Evolutionary conservation across 2,797 vertebrate species (phyloP).

Genomic region (Antrozous pallidus): DNA sequence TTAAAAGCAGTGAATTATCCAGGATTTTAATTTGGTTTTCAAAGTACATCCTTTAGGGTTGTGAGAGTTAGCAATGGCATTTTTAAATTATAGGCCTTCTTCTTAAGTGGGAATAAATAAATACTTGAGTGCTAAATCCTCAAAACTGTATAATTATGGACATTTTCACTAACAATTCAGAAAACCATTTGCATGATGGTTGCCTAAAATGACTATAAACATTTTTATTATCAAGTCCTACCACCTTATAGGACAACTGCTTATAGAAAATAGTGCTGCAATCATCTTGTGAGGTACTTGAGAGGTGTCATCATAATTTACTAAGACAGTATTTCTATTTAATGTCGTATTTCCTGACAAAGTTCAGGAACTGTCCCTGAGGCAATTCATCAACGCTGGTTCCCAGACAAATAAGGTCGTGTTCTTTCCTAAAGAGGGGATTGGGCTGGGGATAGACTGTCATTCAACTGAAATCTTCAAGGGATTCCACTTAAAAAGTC

Average conservation of each 20-base stretch:
- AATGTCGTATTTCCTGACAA: constrained; percentile 13
- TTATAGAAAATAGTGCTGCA: background rate
- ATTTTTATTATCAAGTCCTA: background rate
- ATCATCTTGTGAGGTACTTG: background rate
- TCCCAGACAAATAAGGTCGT: constrained; percentile 10
- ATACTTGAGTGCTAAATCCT: background rate
- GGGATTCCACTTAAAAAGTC: background rate
- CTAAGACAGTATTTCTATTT: background rate
- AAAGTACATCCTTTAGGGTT: constrained; percentile 14
- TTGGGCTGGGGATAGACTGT: background rate
- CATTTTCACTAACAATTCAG: background rate
- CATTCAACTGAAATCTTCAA: background rate
- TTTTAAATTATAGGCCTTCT: constrained; percentile 19
- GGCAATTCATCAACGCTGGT: constrained; percentile 17
- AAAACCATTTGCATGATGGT: background rate
- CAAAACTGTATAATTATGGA: background rate
- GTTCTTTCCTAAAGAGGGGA: background rate
- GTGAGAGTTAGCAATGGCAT: background rate
- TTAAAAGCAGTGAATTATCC: background rate
- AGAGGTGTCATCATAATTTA: background rate
- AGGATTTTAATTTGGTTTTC: constrained; percentile 44
- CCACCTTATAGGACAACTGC: background rate
- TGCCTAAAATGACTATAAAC: background rate
- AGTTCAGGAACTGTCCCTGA: background rate
- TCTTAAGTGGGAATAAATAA: constrained; percentile 6